phyloP scores from a whole-genome alignment of 2,888 invertebrate species.

The Eristalis arbustorum region DNA sequence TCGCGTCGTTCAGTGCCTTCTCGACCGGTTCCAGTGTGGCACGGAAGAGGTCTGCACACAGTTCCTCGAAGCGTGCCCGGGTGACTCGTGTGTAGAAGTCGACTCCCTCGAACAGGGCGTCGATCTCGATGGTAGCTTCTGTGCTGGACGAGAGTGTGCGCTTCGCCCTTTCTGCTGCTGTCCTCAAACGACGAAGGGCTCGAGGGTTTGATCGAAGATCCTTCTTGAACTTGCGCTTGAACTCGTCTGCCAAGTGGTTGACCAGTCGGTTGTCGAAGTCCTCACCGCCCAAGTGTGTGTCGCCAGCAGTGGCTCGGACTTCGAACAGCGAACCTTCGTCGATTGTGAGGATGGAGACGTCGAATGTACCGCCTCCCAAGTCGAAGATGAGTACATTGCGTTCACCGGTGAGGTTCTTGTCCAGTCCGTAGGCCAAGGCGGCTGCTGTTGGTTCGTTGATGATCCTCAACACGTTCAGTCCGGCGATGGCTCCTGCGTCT shows the following conservation, averaged over 20 bases:
- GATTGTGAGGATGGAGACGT: slow-evolving; percentile 92
- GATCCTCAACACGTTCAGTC: neutral
- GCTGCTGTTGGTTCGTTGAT: slow-evolving; percentile 91
- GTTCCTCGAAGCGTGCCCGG: slow-evolving; percentile 89
- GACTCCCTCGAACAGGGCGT: slow-evolving; percentile 88
- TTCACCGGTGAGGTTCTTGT: slow-evolving; percentile 89
- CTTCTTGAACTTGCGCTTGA: slow-evolving; percentile 84
- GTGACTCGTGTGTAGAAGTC: slow-evolving; percentile 88
- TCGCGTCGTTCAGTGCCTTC: slow-evolving; percentile 88
- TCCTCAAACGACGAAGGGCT: slow-evolving; percentile 84
- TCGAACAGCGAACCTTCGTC: slow-evolving; percentile 92
- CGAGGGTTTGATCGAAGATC: slow-evolving; percentile 84
- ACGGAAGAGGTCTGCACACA: slow-evolving; percentile 87
- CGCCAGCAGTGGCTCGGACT: slow-evolving; percentile 94
- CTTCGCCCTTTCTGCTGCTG: slow-evolving; percentile 88
- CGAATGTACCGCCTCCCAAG: slow-evolving; percentile 90
- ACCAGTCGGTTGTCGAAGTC: slow-evolving; percentile 83
- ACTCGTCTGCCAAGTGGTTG: slow-evolving; percentile 82
- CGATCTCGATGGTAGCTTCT: slow-evolving; percentile 88
- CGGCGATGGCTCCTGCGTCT: neutral
- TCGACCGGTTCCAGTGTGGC: slow-evolving; percentile 89
- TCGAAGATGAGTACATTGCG: slow-evolving; percentile 86
- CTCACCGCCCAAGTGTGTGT: slow-evolving; percentile 91
- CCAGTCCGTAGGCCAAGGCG: slow-evolving; percentile 93
- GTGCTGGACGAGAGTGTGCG: slow-evolving; percentile 88